Conservation (phyloP, 2,888 invertebrate species). For the Pandemis heparana region DNA sequence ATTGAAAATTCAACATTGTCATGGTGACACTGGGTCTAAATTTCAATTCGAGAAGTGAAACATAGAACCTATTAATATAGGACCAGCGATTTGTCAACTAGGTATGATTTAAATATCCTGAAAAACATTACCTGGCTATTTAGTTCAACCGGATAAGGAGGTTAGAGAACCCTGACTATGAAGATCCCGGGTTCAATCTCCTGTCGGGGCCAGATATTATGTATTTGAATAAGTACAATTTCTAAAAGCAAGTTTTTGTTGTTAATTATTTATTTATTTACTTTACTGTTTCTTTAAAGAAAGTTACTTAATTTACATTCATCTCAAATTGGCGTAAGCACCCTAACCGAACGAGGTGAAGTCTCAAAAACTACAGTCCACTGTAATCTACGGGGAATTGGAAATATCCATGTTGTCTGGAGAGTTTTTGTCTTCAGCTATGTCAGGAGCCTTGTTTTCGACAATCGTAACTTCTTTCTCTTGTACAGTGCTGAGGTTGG, state of each 20-base stretch:
- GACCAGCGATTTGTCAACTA: no score
- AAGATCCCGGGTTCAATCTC: no score
- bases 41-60: no score
- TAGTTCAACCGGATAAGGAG: no score
- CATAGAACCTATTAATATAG: no score
- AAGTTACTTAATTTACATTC: not conserved
- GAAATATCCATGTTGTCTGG: slow-evolving; percentile 93
- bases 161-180: no score
- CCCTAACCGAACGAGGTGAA: not conserved
- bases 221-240: no score
- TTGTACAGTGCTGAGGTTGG: slow-evolving; percentile 63
- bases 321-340: not conserved
- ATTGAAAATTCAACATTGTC: no score
- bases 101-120: no score
- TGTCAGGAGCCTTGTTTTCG: slow-evolving; percentile 63
- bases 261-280: slow-evolving; percentile 3
- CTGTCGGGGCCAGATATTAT: no score
- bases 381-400: slow-evolving; percentile 87
- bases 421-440: slow-evolving; percentile 85
- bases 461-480: slow-evolving; percentile 61
- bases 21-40: no score
- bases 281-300: not conserved
- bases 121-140: no score
- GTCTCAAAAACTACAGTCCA: not conserved
- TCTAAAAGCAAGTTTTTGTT: not conserved